phyloP scores from a whole-genome alignment of 2,797 vertebrate species.

The Glossophaga mutica region DNA sequence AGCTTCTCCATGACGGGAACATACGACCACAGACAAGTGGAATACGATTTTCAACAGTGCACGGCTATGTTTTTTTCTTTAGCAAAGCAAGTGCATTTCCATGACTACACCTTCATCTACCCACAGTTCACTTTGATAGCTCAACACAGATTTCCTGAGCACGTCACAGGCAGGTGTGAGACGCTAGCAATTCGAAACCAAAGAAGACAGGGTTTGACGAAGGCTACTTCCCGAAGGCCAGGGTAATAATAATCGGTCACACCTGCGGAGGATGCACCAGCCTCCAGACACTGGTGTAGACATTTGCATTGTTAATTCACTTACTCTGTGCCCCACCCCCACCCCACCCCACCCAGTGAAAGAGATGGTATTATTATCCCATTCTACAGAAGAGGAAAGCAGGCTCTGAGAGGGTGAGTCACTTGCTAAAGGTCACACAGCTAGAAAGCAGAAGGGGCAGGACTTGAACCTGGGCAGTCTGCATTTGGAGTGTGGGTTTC shows the following conservation, averaged over 20 bases:
- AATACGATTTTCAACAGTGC: neutral
- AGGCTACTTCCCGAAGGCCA: neutral
- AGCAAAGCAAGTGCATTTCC: conserved; percentile 42
- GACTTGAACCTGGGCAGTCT: neutral
- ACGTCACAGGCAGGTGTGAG: neutral
- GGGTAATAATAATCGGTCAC: neutral
- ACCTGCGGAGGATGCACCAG: rapidly evolving
- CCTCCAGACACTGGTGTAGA: neutral
- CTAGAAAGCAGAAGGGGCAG: neutral
- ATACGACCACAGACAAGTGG: neutral
- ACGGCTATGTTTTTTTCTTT: neutral
- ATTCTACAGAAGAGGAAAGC: neutral
- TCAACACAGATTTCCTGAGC: conserved; percentile 16
- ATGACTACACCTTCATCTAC: conserved; percentile 40
- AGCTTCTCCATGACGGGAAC: neutral
- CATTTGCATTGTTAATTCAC: neutral
- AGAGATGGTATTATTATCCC: neutral
- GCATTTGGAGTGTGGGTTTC: neutral
- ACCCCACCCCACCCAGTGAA: neutral
- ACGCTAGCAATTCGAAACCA: neutral
- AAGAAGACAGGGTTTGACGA: neutral
- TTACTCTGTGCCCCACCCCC: neutral
- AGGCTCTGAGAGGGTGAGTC: neutral
- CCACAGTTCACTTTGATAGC: conserved; percentile 35
- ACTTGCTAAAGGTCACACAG: neutral